Evolutionary conservation across 2,113 vertebrate species (phyloP).

Genomic region (Ia io): DNA sequence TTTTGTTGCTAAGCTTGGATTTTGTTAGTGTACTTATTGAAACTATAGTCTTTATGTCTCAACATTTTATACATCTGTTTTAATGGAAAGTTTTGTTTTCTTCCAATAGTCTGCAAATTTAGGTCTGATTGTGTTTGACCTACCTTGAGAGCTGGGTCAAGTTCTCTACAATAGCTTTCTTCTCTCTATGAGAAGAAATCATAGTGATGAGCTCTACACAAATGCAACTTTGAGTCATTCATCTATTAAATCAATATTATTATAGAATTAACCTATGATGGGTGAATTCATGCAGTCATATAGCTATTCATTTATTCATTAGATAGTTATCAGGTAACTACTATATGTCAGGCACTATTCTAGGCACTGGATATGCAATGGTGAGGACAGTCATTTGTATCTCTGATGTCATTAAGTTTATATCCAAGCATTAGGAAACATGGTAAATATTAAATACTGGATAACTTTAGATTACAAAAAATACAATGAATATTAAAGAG

Average conservation of each 20-base stretch:
- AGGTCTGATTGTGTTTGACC: not conserved
- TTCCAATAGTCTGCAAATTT: not conserved
- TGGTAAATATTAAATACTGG: not conserved
- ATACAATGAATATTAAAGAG: not conserved
- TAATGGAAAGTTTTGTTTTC: not conserved
- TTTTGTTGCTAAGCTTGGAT: constrained; percentile 9
- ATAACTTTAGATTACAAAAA: not conserved
- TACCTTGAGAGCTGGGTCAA: not conserved
- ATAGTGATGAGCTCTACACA: not conserved
- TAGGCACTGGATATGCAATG: not conserved
- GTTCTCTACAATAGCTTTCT: not conserved
- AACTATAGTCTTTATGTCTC: not conserved
- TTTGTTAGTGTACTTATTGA: not conserved
- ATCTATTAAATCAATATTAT: not conserved
- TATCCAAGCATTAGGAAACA: not conserved
- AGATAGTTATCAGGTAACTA: not conserved
- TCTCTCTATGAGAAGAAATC: not conserved
- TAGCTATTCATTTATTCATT: not conserved
- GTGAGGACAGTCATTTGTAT: not conserved
- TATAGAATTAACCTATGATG: not conserved
- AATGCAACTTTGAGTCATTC: not conserved
- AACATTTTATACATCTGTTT: not conserved
- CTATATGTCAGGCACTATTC: not conserved
- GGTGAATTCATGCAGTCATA: not conserved
- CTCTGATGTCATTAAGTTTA: not conserved